Percentiles rank a stretch among this genome's conserved stretches.
Conservation (phyloP, 2,797 vertebrate genomes). For the Cichlasoma orientale region DNA sequence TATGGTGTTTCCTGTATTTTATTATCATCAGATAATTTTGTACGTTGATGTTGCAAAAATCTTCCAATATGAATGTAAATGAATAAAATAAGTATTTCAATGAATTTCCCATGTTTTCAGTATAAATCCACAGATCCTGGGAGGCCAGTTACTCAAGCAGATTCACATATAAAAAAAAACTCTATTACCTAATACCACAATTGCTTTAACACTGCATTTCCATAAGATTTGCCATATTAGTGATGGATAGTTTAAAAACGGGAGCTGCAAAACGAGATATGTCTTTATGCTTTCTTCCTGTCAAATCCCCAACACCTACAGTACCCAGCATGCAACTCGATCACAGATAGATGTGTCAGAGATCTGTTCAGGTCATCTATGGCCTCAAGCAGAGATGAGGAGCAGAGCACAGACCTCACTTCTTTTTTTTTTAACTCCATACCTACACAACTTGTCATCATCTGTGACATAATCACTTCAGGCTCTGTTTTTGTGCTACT, state of each 20-base stretch:
- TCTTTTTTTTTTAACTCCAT: background rate
- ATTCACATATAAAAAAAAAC: background rate
- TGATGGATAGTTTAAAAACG: background rate
- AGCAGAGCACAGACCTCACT: background rate
- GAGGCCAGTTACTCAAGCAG: background rate
- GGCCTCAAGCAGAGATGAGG: background rate
- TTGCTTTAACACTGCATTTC: background rate
- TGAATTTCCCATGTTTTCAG: background rate
- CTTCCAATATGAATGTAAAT: background rate
- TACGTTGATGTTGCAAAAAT: background rate
- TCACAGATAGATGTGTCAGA: background rate
- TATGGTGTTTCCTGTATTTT: accelerated
- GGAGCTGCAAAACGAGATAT: background rate
- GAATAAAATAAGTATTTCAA: background rate
- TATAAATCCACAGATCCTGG: background rate
- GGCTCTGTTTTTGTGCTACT: background rate
- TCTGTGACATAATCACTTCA: background rate
- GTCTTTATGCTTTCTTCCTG: background rate
- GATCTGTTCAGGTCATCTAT: background rate
- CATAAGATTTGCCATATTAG: accelerated
- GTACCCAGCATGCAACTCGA: background rate
- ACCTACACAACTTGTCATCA: background rate
- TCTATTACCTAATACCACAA: background rate
- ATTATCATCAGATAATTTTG: background rate
- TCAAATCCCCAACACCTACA: background rate